phyloP scores from a whole-genome alignment of 2,113 vertebrate genomes.

The Gyps fulvus region DNA sequence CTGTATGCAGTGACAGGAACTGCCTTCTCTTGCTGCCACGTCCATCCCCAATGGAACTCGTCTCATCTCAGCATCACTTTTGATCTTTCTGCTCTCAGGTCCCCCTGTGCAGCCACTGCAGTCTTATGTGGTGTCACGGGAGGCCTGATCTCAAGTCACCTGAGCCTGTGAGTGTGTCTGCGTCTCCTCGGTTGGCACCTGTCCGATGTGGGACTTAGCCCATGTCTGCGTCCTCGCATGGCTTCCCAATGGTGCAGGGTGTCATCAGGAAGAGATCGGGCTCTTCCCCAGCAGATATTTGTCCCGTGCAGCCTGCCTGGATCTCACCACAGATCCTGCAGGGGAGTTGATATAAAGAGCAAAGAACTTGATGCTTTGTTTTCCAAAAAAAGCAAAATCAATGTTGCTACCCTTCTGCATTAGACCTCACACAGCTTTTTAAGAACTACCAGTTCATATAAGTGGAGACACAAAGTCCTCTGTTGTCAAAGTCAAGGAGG shows the following conservation, averaged over 20 bases:
- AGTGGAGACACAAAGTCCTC: neutral
- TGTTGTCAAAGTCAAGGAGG: neutral
- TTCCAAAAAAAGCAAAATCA: neutral
- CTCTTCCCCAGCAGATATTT: neutral
- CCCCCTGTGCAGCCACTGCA: neutral
- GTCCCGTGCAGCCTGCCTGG: neutral
- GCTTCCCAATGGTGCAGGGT: fast-evolving
- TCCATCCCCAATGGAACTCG: neutral
- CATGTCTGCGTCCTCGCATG: fast-evolving
- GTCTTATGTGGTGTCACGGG: neutral
- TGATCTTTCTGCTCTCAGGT: neutral
- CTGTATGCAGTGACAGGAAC: neutral
- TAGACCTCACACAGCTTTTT: neutral
- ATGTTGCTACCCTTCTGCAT: neutral
- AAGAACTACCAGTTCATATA: neutral
- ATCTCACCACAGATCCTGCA: neutral
- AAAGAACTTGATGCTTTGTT: neutral
- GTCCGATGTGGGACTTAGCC: neutral
- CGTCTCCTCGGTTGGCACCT: fast-evolving
- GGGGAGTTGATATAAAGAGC: neutral
- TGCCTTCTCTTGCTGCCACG: neutral
- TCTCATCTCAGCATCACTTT: neutral
- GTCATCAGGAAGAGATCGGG: neutral
- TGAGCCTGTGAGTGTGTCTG: neutral
- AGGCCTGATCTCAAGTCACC: neutral